Evolutionary conservation across 2,888 invertebrate genomes (phyloP).

Genomic region (Apodemia mormo): DNA sequence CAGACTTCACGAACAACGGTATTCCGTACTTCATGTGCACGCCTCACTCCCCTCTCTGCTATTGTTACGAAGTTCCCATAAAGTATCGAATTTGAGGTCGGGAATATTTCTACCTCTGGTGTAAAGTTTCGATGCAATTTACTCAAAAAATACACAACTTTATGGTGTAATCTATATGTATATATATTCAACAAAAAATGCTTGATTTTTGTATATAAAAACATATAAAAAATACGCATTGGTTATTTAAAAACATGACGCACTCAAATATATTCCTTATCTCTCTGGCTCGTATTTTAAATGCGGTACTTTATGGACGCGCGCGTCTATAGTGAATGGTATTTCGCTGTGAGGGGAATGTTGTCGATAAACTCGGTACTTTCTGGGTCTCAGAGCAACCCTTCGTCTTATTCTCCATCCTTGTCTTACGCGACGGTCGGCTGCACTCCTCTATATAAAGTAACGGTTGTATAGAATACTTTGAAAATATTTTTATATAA

Average conservation of each 20-base stretch:
- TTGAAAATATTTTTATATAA: conserved; percentile 1
- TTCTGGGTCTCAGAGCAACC: conserved; percentile 78
- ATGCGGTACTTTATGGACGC: conserved; percentile 75
- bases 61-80: conserved; percentile 80
- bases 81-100: conserved; percentile 77
- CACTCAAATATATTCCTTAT: conserved; percentile 75
- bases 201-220: conserved; percentile 61
- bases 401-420: conserved; percentile 82
- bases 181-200: conserved; percentile 55
- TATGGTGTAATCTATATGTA: conserved; percentile 41
- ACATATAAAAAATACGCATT: conserved; percentile 25
- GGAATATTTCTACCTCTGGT: conserved; percentile 75
- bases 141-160: conserved; percentile 36
- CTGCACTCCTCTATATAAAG: conserved; percentile 70
- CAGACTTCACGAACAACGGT: conserved; percentile 48
- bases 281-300: conserved; percentile 79
- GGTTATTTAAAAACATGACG: conserved; percentile 37
- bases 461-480: conserved; percentile 39
- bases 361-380: conserved; percentile 61
- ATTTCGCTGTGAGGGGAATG: conserved; percentile 50
- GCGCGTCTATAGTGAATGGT: conserved; percentile 66
- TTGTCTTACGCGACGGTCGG: conserved; percentile 79
- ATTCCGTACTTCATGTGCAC: conserved; percentile 67
- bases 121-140: conserved; percentile 54
- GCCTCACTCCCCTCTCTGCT: conserved; percentile 79